Conservation (phyloP, 1,140 invertebrate genomes). For the Heliconius eleuchia region DNA sequence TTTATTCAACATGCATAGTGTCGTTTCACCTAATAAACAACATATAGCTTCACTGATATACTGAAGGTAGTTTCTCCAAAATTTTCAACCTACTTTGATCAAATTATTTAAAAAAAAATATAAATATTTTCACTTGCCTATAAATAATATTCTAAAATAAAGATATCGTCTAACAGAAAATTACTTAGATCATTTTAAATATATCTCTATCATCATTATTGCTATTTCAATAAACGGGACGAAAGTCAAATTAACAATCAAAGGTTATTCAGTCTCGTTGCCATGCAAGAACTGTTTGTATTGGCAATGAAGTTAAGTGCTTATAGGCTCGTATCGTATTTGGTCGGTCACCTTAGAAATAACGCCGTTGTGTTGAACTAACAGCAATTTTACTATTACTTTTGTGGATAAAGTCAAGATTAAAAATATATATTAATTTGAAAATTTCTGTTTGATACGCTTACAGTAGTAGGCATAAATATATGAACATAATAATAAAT, state of each 20-base stretch:
- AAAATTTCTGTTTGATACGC: no score
- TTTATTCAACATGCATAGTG: no score
- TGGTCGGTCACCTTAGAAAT: background rate
- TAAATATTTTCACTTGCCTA: background rate
- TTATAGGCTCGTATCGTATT: background rate
- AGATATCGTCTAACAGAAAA: background rate
- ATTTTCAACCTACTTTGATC: no score
- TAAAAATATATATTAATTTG: background rate
- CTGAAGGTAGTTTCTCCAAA: no score
- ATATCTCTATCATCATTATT: background rate
- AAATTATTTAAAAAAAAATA: background rate
- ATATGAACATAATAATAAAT: no score
- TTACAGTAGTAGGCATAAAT: no score
- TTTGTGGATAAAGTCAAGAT: background rate
- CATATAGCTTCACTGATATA: no score
- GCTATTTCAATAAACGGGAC: background rate
- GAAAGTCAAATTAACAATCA: background rate
- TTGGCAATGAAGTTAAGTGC: background rate
- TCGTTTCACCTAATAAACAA: no score
- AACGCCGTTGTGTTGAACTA: background rate
- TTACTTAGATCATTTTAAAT: background rate
- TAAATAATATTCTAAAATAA: background rate
- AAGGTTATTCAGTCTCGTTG: constrained; percentile 3
- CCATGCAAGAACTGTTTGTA: background rate
- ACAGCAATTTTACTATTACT: background rate